Evolutionary conservation across 2,888 invertebrate species (phyloP).

Genomic region (Mellilla xanthometata): DNA sequence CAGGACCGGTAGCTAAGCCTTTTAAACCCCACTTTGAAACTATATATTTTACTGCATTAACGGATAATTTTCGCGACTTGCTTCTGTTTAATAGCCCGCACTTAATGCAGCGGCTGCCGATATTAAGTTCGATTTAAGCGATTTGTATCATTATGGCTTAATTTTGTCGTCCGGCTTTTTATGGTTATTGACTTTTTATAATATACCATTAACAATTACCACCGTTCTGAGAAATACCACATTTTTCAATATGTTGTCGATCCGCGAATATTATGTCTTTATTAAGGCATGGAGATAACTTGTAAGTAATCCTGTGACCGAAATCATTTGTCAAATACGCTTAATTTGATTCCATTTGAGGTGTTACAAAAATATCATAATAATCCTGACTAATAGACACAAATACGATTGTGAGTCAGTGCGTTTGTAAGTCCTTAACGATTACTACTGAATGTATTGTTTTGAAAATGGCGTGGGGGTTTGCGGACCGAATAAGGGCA

Average conservation of each 20-base stretch:
- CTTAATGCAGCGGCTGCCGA: constrained; percentile 33
- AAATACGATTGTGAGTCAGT: constrained; percentile 3
- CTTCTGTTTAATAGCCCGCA: constrained; percentile 44
- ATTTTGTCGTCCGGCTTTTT: constrained; percentile 14
- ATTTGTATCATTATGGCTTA: constrained; percentile 20
- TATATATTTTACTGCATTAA: constrained; percentile 35
- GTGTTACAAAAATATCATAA: neutral
- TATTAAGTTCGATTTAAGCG: constrained; percentile 31
- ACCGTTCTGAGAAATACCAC: constrained; percentile 4
- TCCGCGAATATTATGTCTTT: neutral
- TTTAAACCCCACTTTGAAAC: constrained; percentile 30
- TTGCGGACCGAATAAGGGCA: neutral
- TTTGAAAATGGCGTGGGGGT: constrained; percentile 2
- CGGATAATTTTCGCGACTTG: constrained; percentile 28
- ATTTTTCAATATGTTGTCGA: constrained; percentile 3
- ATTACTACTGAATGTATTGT: constrained; percentile 1
- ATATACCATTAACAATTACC: constrained; percentile 2
- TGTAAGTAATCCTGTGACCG: constrained; percentile 3
- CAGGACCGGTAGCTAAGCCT: constrained; percentile 3
- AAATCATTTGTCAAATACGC: neutral
- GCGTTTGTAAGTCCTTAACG: constrained; percentile 4
- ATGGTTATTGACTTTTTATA: constrained; percentile 13
- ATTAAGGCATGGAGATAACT: neutral
- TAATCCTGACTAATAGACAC: constrained; percentile 1
- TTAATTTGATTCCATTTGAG: neutral